Evolutionary conservation across 2,888 invertebrate species (phyloP).

Genomic region (Acrobasis suavella): DNA sequence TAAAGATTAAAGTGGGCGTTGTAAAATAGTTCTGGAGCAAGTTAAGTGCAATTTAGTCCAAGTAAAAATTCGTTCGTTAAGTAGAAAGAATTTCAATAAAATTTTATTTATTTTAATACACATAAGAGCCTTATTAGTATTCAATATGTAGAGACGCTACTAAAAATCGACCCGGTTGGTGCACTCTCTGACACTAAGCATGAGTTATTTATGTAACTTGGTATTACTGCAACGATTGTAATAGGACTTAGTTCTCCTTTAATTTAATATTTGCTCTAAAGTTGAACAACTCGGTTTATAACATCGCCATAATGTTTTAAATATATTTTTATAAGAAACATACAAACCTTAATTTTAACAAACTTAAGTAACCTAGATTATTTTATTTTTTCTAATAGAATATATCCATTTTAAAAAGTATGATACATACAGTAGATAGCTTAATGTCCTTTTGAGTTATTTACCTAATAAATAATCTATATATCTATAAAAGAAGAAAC

Average conservation of each 20-base stretch:
- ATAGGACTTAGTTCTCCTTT: not conserved
- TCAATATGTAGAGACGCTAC: slow-evolving; percentile 1
- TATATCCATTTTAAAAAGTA: too few species aligned
- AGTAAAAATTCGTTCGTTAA: slow-evolving; percentile 1
- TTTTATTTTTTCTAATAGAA: too few species aligned
- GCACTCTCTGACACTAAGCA: not conserved
- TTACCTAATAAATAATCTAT: too few species aligned
- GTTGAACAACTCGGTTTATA: too few species aligned
- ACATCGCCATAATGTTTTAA: not conserved
- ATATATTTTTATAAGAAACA: too few species aligned
- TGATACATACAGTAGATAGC: too few species aligned
- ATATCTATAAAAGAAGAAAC: too few species aligned
- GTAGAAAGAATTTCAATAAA: too few species aligned
- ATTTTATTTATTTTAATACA: too few species aligned
- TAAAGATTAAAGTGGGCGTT: slow-evolving; percentile 21
- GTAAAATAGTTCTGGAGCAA: slow-evolving; percentile 13
- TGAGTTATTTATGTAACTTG: slow-evolving; percentile 7
- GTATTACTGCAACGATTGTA: not conserved
- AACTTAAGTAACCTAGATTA: too few species aligned
- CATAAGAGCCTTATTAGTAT: not conserved
- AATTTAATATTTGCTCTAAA: not conserved
- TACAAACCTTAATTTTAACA: too few species aligned
- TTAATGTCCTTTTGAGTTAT: too few species aligned
- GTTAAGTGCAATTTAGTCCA: slow-evolving; percentile 13
- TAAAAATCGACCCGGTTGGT: not conserved